Percentiles rank a stretch among this genome's conserved stretches.
Evolutionary conservation across 2,888 invertebrate species (phyloP).

Genomic region (Euclidia mi): DNA sequence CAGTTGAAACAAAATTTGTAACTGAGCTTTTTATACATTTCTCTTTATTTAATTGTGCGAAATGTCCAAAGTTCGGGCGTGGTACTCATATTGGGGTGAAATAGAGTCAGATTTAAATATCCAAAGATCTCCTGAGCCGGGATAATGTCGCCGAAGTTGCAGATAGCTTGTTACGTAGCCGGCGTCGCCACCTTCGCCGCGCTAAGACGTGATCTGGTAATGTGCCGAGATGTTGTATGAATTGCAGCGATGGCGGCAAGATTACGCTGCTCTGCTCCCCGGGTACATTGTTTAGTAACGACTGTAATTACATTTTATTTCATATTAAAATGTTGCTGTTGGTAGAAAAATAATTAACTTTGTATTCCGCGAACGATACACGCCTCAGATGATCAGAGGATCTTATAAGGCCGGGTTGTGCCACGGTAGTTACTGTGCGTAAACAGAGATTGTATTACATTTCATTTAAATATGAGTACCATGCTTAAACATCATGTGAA

Average conservation of each 20-base stretch:
- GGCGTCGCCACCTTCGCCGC: constrained; percentile 9
- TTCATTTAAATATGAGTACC: background rate
- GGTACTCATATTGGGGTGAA: constrained; percentile 20
- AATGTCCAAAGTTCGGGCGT: constrained; percentile 15
- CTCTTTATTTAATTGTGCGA: background rate
- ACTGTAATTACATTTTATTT: constrained; percentile 47
- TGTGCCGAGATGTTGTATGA: constrained; percentile 38
- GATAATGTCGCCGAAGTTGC: constrained; percentile 42
- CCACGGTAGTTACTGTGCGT: background rate
- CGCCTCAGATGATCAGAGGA: constrained; percentile 30
- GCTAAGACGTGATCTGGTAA: constrained; percentile 38
- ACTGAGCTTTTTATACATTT: constrained; percentile 5
- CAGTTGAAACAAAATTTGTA: background rate
- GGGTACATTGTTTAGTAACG: constrained; percentile 42
- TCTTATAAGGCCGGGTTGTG: constrained; percentile 16
- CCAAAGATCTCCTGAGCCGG: constrained; percentile 28
- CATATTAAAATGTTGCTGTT: constrained; percentile 42
- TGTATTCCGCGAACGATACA: constrained; percentile 6
- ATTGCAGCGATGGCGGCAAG: constrained; percentile 39
- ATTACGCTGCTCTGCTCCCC: constrained; percentile 27
- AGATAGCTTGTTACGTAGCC: constrained; percentile 35
- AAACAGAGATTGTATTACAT: constrained; percentile 1
- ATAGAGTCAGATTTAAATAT: constrained; percentile 38
- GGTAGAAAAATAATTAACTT: constrained; percentile 48
- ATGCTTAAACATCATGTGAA: constrained; percentile 22